Base-by-base conservation (phyloP, 2,888 invertebrate genomes). In the Adela reaumurella region DNA sequence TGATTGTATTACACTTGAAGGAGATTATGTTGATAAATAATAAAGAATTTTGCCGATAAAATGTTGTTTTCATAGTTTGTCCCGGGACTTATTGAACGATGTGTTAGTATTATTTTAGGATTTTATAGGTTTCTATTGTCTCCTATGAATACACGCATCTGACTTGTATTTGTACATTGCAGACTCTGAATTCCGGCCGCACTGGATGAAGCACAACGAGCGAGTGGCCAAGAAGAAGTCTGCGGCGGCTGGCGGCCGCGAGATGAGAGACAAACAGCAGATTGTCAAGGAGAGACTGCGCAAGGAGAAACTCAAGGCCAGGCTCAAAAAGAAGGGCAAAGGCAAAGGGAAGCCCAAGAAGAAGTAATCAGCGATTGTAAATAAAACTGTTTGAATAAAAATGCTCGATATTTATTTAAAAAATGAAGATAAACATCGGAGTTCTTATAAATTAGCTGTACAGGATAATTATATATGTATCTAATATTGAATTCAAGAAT, bases 171-270 rank as follows among this genome's bases (percentile, higher is more conserved):
- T 24, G 24, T 6, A 24, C 8, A 24, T 24, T 24, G 62, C 71
- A 64, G 76, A 66, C 11, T 79, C 83, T 0, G 83, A 87, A 47
- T 80, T 80, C 58, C 78, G 83, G 49, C 89, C 89, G 0, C 88
- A 87, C 59, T 91, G 90, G 88, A 87, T 87, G 46, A 85, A 87
- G 46, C 89, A 91, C 65, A 92, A 92, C 68, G 85, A 87, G 52
- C 89, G 91, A 53, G 51, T 86, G 2, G 83, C 85, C 54, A 70
- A 81, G 51, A 86, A 86, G 65, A 80, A 83, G 57, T 68, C 64
- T 55, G 72, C 66, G n/a, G 62, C 65, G 1, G 72, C 72, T 19
- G 55, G 56, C 11, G 81, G 79, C 49, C 78, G 72, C n/a, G 87
- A 91, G 67, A 67, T 91, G 63, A 83, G 85, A 59, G 79, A 84